Base-by-base conservation (phyloP, 53 echinoderm and acorn worm species). In the Astropecten irregularis region DNA sequence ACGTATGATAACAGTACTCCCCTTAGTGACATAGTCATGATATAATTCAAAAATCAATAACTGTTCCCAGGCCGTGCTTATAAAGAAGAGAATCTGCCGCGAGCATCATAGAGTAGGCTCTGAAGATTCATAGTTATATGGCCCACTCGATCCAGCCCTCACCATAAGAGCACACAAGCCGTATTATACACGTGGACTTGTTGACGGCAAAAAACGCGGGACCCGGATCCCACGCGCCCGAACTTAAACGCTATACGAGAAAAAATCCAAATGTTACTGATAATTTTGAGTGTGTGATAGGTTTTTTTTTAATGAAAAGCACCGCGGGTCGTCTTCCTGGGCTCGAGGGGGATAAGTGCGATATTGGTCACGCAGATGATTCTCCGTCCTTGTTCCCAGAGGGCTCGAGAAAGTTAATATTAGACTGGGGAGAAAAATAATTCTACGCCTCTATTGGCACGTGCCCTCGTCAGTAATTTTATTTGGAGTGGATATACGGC, bases 141-240 rank as follows among this genome's bases (percentile, higher is more conserved):
- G 37, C 36, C 65, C 65, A 65, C 65, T 65, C 38, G 37, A 65
- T 65, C 65, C 30, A 38, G n/a, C 7, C 65, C 11, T 37, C 16
- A 10, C 65, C 38, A 1, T 13, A 16, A 65, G 65, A 37, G 65
- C 38, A 37, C 65, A 38, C 36, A 38, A 38, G 7, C n/a, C n/a
- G n/a, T n/a, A n/a, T n/a, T 65, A 38, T 21, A 19, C 65, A 65
- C 65, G 19, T n/a, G 38, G 18, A 65, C 65, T 65, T 65, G 36
- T 65, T 37, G 65, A 65, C 65, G 38, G 9, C 2, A 9, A 19
- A 37, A n/a, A n/a, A n/a, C n/a, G n/a, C n/a, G n/a, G n/a, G n/a
- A n/a, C n/a, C n/a, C n/a, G n/a, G n/a, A n/a, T n/a, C n/a, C n/a
- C n/a, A n/a, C n/a, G n/a, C n/a, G n/a, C n/a, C n/a, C n/a, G n/a